phyloP scores from a whole-genome alignment of 2,797 vertebrate species.

The Eutrigla gurnardus region DNA sequence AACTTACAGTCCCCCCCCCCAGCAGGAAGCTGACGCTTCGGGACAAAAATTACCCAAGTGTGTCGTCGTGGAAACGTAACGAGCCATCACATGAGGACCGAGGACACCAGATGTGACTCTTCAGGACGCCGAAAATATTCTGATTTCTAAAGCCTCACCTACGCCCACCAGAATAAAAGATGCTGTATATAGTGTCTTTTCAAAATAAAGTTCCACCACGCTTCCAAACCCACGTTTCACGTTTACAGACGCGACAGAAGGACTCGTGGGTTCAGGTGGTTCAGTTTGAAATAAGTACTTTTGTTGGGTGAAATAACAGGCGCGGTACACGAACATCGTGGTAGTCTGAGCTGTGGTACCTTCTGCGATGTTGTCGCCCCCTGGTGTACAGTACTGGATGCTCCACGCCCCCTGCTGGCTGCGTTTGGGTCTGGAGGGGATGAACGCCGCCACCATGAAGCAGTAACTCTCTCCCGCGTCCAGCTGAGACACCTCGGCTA shows the following conservation, averaged over 20 bases:
- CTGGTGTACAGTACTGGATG: slow-evolving; percentile 50
- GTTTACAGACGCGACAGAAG: no score
- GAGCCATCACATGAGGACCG: no score
- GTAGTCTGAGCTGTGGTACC: slow-evolving; percentile 66
- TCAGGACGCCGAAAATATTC: not conserved
- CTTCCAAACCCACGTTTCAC: no score
- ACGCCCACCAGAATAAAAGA: no score
- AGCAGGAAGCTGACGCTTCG: not conserved
- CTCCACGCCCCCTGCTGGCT: slow-evolving; percentile 83
- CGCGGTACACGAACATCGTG: no score
- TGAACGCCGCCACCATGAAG: slow-evolving; percentile 86
- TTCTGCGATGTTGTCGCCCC: not conserved
- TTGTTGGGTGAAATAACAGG: no score
- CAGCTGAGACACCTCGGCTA: slow-evolving; percentile 72
- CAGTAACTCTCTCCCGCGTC: slow-evolving; percentile 89
- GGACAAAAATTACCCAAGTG: not conserved
- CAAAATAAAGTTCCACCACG: not conserved
- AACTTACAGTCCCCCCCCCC: no score
- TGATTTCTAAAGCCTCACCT: no score
- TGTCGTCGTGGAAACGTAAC: not conserved
- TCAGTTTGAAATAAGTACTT: no score
- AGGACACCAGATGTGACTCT: not conserved
- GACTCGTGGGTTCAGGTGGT: no score
- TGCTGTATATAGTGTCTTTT: not conserved
- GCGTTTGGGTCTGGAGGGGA: slow-evolving; percentile 77